These are phyloP conservation scores for Dendrocincla tyrannina DNA, from an alignment of 2,797 vertebrate genomes.

Conservation along the genomic window DNA sequence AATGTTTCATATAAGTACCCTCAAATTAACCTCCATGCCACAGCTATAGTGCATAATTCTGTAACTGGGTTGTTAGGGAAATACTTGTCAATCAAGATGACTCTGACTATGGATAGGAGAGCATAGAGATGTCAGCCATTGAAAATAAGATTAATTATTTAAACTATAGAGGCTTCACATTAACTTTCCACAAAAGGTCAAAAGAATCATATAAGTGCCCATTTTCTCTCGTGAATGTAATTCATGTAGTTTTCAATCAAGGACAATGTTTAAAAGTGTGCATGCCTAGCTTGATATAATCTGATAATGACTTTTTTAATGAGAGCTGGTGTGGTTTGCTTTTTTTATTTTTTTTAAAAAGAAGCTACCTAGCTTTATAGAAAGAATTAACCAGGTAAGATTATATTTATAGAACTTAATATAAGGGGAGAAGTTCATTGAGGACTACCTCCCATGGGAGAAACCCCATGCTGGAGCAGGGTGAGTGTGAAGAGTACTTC, in stretches of 20 bases:
- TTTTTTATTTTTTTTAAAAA: background rate
- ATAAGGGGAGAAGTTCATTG: background rate
- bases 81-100: background rate
- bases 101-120: background rate
- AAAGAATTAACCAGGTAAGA: background rate
- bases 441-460: background rate
- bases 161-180: background rate
- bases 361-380: background rate
- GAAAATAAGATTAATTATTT: conserved; percentile 1
- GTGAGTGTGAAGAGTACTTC: background rate
- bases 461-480: background rate
- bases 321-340: background rate
- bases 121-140: background rate
- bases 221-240: background rate
- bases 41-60: background rate
- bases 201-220: background rate
- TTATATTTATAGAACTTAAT: background rate
- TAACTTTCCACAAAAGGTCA: conserved; percentile 4
- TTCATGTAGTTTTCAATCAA: background rate
- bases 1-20: background rate
- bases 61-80: background rate
- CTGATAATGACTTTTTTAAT: background rate
- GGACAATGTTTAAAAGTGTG: background rate
- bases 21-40: background rate
- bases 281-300: background rate